Percentiles rank a stretch among this genome's conserved stretches.
phyloP scores from a whole-genome alignment of 2,113 vertebrate species.

The Myotis davidii region DNA sequence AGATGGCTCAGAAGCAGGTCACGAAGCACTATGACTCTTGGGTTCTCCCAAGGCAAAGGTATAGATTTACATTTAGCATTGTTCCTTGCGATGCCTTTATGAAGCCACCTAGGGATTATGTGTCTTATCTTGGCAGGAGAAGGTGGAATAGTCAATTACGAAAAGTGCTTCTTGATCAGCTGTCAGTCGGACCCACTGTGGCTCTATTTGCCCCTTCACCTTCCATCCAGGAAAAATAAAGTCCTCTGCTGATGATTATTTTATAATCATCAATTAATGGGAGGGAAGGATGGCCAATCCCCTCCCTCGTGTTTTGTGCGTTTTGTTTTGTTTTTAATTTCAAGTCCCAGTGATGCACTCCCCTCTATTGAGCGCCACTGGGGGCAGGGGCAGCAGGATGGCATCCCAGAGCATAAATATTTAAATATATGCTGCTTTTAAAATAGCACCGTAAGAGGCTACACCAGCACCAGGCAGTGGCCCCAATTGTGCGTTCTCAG shows the following conservation, averaged over 20 bases:
- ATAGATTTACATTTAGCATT: neutral
- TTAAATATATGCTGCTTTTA: neutral
- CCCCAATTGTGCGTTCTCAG: neutral
- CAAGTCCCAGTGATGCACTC: neutral
- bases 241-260: neutral
- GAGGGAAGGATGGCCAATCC: neutral
- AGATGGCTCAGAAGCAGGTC: neutral
- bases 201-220: neutral
- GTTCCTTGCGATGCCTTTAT: neutral
- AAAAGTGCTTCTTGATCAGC: neutral
- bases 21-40: neutral
- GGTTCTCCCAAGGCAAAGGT: neutral
- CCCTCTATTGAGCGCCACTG: neutral
- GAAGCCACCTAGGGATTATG: neutral
- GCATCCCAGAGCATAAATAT: neutral
- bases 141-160: neutral
- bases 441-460: neutral
- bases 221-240: neutral
- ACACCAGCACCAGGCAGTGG: neutral
- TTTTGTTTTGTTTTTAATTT: neutral
- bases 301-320: neutral
- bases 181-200: neutral
- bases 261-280: too few relatives aligned
- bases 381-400: neutral
- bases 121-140: conserved; percentile 12